These are phyloP conservation scores for Botrylloides violaceus DNA, from an alignment of 23 tunicate species.

Conservation along the genomic window DNA sequence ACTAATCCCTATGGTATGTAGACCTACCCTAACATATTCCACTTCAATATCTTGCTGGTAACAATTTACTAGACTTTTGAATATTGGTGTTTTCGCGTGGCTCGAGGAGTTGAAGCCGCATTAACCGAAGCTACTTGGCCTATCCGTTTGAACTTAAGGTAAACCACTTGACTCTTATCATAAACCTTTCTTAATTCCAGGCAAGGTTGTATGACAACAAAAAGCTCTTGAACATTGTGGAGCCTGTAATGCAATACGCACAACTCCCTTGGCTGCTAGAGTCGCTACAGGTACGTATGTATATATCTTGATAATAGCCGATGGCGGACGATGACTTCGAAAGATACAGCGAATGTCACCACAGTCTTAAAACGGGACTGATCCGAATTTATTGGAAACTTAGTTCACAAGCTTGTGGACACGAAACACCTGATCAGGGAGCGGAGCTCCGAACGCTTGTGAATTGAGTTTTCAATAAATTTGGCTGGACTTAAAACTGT, in stretches of 20 bases:
- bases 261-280: conserved; percentile 77
- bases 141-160: not conserved
- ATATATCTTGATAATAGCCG: not conserved
- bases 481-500: no score
- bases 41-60: no score
- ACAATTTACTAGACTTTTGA: no score
- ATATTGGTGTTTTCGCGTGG: no score
- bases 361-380: not conserved
- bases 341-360: not conserved
- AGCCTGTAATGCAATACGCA: conserved; percentile 86
- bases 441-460: no score
- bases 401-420: no score
- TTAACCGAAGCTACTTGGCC: not conserved
- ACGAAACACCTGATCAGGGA: no score
- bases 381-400: no score
- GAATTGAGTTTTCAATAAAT: not conserved
- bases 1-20: no score
- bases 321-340: not conserved
- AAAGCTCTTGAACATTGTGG: conserved; percentile 63
- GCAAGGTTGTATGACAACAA: conserved; percentile 88
- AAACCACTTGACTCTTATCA: not conserved
- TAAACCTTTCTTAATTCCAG: conserved; percentile 18
- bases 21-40: no score
- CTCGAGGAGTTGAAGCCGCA: not conserved
- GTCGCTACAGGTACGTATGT: conserved; percentile 35